Evolutionary conservation across 2,113 vertebrate genomes (phyloP), one percentile per base, ranked within the genome.

Genomic region (Sander lucioperca): DNA sequence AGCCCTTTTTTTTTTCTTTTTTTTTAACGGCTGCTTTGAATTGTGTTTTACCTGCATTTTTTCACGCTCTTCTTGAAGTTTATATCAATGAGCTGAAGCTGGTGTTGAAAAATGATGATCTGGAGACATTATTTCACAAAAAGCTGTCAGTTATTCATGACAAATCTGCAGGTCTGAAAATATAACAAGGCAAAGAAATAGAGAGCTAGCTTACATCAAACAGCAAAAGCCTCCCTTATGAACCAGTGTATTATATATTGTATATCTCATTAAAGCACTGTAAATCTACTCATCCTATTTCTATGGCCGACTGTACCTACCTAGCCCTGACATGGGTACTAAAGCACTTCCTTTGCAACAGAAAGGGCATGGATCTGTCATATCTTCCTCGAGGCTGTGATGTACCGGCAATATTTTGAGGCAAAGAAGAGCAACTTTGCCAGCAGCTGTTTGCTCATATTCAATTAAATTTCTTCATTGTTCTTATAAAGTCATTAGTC

Each of bases 201-300:
- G 30, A 77, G 65, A 62, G 84, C 56, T 72, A 74, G 80, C 80
- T 76, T 36, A 25, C 65, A 78, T 74, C 27, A 4, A 57, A 79
- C 73, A 84, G 48, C 68, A 78, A 57, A 18, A 51, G 63, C 83
- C 80, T 86, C 78, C 54, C 77, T 82, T 71, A 67, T 53, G 57
- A 87, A 75, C 69, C 61, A 14, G 23, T 93, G 87, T 92, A 83
- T 82, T 72, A 86, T 89, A 92, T 43, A 58, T 58, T 91, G 92
- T 93, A 91, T 86, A 93, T 92, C 48, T 90, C 91, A 92, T 92
- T 54, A 59, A 73, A 39, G 48, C 83, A 79, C 65, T 94, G 93
- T 94, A 94, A 90, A 93, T 93, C 79, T 86, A 74, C 83, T 88
- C 91, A 90, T 92, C 69, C 69, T 83, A 78, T 94, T 93, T 93